A percentile compares a stretch with the other conserved stretches of the same genome.
Evolutionary conservation across 2,888 invertebrate species (phyloP).

Genomic region (Autographa pulchrina): DNA sequence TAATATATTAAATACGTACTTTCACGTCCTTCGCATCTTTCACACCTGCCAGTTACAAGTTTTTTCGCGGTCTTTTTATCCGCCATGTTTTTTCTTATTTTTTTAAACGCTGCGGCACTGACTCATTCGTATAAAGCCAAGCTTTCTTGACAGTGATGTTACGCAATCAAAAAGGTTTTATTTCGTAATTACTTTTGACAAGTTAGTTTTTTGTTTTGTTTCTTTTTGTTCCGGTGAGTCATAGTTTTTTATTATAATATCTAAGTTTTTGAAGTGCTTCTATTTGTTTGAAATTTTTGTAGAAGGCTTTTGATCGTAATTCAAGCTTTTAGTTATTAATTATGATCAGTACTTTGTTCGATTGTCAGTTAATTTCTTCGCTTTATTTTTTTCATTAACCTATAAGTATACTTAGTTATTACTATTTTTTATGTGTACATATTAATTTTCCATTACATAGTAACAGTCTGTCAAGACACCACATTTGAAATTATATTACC

Average conservation of each 20-base stretch:
- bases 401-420: no score
- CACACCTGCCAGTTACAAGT: conserved; percentile 69
- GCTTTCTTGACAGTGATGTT: conserved; percentile 68
- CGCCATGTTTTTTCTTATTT: conserved; percentile 64
- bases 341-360: no score
- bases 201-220: conserved; percentile 31
- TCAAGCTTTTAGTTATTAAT: not conserved
- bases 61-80: conserved; percentile 70
- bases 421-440: no score
- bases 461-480: no score
- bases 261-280: conserved; percentile 11
- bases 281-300: not conserved
- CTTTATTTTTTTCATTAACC: no score
- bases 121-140: conserved; percentile 66
- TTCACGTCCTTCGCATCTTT: conserved; percentile 73
- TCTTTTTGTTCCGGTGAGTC: conserved; percentile 37
- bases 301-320: conserved; percentile 20
- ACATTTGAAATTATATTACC: no score
- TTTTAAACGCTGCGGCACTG: conserved; percentile 60
- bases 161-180: conserved; percentile 61
- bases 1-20: conserved; percentile 67
- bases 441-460: no score
- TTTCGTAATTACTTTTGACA: conserved; percentile 47
- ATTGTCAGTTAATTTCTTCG: no score
- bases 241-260: conserved; percentile 11